These are phyloP conservation scores for Gryllus bimaculatus DNA, from an alignment of 1,140 invertebrate genomes.

Conservation along the genomic window DNA sequence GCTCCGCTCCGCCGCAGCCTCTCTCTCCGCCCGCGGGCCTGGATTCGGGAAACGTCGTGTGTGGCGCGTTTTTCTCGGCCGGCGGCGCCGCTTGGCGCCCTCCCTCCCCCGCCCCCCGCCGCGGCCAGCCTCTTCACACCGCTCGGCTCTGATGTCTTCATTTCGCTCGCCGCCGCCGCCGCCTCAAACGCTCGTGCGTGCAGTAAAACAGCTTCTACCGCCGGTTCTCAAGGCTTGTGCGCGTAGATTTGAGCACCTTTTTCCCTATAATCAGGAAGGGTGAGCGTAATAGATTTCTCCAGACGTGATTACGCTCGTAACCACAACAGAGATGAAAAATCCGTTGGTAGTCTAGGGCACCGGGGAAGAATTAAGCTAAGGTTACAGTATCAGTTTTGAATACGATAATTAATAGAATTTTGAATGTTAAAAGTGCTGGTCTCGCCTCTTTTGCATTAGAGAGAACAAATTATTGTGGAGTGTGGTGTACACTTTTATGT, in stretches of 20 bases:
- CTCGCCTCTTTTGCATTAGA: no score
- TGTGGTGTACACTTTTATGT: no score
- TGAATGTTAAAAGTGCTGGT: no score
- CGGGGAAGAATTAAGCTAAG: no score
- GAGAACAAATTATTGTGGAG: no score
- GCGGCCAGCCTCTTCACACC: neutral
- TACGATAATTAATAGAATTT: no score
- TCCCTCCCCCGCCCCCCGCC: neutral
- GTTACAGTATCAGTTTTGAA: no score
- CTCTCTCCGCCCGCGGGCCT: neutral
- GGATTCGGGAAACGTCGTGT: neutral
- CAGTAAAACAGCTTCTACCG: neutral
- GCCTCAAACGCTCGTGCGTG: neutral
- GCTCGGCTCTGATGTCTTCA: neutral
- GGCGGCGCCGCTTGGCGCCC: neutral
- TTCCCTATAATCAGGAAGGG: no score
- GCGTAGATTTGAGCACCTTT: neutral
- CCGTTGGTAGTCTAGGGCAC: no score
- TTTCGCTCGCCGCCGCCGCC: neutral
- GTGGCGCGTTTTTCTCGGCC: neutral
- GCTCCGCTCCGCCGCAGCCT: neutral
- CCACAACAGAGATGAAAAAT: no score
- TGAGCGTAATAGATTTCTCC: no score
- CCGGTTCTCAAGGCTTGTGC: neutral
- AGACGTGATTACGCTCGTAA: no score